A percentile compares a stretch with the other conserved stretches of the same genome.
These are phyloP conservation scores for Dryadula phaetusa DNA, from an alignment of 2,888 invertebrate genomes.

Conservation along the genomic window DNA sequence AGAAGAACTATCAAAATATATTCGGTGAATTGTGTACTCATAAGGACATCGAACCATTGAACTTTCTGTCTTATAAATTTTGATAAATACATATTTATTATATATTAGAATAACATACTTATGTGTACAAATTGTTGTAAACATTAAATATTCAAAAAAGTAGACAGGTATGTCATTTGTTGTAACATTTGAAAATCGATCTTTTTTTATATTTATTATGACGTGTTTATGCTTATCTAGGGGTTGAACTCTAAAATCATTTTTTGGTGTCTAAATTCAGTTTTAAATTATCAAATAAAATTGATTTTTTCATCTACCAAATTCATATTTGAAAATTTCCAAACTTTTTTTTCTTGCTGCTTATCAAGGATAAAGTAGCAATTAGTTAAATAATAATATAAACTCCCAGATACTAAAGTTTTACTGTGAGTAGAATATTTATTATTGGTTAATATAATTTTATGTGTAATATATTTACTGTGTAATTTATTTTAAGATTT, in stretches of 20 bases:
- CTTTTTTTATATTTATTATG: neutral
- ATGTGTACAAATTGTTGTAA: slow-evolving; percentile 12
- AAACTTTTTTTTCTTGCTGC: no score
- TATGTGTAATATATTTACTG: neutral
- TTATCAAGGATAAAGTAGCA: neutral
- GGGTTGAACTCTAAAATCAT: neutral
- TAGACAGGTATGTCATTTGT: neutral
- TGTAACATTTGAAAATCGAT: neutral
- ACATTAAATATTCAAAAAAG: neutral
- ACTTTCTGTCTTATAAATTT: slow-evolving; percentile 49
- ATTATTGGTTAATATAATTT: neutral
- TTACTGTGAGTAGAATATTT: neutral
- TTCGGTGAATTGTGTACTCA: neutral
- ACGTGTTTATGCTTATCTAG: neutral
- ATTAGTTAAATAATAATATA: neutral
- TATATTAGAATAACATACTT: slow-evolving; percentile 10
- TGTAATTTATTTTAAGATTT: neutral
- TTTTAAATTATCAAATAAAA: no score
- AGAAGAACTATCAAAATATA: neutral
- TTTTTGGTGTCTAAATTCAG: no score
- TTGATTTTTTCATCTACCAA: no score
- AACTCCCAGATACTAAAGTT: neutral
- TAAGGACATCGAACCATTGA: slow-evolving; percentile 41
- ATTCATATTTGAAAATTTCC: no score
- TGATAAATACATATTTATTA: slow-evolving; percentile 26